Percentiles rank a stretch among this genome's conserved stretches.
These are phyloP conservation scores for Gallinago solitaria DNA, from an alignment of 2,797 vertebrate species.

Conservation along the genomic window DNA sequence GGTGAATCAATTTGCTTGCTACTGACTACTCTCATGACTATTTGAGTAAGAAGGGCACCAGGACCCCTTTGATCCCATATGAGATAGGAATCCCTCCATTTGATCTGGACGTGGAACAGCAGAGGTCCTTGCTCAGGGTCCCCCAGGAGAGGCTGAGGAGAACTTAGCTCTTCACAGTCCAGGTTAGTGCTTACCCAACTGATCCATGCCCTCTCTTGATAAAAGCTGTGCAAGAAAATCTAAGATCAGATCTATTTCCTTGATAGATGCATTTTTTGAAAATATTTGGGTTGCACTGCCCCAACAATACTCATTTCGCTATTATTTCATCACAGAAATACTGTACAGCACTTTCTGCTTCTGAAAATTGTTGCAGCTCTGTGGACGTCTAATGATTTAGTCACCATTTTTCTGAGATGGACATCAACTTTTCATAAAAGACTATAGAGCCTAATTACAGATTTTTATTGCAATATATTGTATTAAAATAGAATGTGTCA, in stretches of 20 bases:
- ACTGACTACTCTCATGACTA: background rate
- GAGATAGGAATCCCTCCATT: background rate
- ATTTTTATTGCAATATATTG: background rate
- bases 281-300: background rate
- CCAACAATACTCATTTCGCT: background rate
- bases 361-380: background rate
- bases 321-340: background rate
- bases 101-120: fast-evolving
- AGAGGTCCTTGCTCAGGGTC: background rate
- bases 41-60: background rate
- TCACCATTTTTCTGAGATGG: background rate
- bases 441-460: background rate
- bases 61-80: background rate
- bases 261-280: background rate
- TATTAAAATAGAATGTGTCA: background rate
- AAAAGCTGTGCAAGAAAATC: background rate
- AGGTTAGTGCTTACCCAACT: background rate
- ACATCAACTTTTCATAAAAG: background rate
- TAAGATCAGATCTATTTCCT: background rate
- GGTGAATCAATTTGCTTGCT: background rate
- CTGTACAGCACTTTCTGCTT: background rate
- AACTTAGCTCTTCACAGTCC: background rate
- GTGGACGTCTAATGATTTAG: background rate
- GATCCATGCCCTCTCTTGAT: background rate
- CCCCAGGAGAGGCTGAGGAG: background rate